Conservation (phyloP, 2,797 vertebrate genomes). For the Phrynocephalus forsythii region DNA sequence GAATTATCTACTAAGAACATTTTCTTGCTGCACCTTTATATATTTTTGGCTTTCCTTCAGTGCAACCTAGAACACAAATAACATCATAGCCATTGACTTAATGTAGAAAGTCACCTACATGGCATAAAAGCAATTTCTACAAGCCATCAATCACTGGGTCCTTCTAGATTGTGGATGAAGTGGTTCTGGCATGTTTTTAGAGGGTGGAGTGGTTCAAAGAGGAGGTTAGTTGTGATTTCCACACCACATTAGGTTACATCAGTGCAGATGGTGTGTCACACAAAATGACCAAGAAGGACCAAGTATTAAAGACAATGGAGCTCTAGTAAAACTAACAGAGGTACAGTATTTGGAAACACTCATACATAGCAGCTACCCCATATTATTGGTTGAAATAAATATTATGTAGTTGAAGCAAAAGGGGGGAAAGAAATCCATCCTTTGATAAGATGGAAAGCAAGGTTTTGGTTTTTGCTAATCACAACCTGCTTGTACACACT, state of each 20-base stretch:
- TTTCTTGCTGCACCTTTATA: slow-evolving; percentile 30
- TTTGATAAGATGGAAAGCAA: too few species aligned
- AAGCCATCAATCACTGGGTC: slow-evolving; percentile 51
- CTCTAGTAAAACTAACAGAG: too few species aligned
- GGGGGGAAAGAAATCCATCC: too few species aligned
- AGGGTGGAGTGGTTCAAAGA: slow-evolving; percentile 64
- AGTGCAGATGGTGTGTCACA: slow-evolving; percentile 47
- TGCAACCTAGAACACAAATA: slow-evolving; percentile 49
- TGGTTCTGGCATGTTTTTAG: slow-evolving; percentile 45
- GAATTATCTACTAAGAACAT: slow-evolving; percentile 45
- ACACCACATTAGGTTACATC: slow-evolving; percentile 64
- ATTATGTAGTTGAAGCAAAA: too few species aligned
- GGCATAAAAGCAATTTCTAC: slow-evolving; percentile 26
- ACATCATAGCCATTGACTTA: slow-evolving; percentile 52
- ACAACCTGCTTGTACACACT: too few species aligned
- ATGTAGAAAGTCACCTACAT: slow-evolving; percentile 36
- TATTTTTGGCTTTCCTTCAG: slow-evolving; percentile 36
- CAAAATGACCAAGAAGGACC: slow-evolving; percentile 58
- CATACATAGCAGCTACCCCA: too few species aligned
- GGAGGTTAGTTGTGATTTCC: slow-evolving; percentile 66
- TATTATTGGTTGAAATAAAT: too few species aligned
- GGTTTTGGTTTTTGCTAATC: too few species aligned
- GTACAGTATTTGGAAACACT: too few species aligned
- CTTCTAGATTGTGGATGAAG: slow-evolving; percentile 63
- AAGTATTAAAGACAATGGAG: too few species aligned